These are phyloP conservation scores for Campaea margaritaria DNA, from an alignment of 2,888 invertebrate species.

Conservation along the genomic window DNA sequence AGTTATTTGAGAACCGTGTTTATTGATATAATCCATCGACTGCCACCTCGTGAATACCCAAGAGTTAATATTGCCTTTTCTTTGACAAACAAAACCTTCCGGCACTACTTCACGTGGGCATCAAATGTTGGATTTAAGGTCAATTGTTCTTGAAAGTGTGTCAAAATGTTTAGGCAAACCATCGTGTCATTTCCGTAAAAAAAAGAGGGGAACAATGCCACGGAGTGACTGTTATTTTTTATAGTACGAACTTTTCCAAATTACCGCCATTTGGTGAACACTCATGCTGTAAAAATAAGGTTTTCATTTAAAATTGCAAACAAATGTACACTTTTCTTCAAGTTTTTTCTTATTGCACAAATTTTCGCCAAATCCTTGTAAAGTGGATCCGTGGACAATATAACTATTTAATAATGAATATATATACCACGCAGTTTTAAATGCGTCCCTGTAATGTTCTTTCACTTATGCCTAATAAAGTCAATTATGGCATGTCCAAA, in stretches of 20 bases:
- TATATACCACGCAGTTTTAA: too few relatives aligned
- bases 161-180: background rate
- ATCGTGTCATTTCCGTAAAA: background rate
- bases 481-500: background rate
- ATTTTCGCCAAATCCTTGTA: too few relatives aligned
- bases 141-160: constrained; percentile 19
- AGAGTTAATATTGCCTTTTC: constrained; percentile 33
- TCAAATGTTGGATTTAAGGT: constrained; percentile 18
- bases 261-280: too few relatives aligned
- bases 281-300: too few relatives aligned
- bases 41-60: constrained; percentile 17
- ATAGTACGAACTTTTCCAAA: too few relatives aligned
- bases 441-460: too few relatives aligned
- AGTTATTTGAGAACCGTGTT: constrained; percentile 31
- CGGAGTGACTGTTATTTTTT: too few relatives aligned
- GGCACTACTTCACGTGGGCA: constrained; percentile 8
- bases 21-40: constrained; percentile 36
- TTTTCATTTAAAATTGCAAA: too few relatives aligned
- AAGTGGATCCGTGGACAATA: too few relatives aligned
- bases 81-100: constrained; percentile 29
- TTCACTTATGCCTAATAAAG: background rate
- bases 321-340: too few relatives aligned
- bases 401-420: too few relatives aligned
- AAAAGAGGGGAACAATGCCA: background rate
- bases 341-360: too few relatives aligned